Conservation (phyloP, 2,797 vertebrate genomes). For the Sphenopsis melanotis region DNA sequence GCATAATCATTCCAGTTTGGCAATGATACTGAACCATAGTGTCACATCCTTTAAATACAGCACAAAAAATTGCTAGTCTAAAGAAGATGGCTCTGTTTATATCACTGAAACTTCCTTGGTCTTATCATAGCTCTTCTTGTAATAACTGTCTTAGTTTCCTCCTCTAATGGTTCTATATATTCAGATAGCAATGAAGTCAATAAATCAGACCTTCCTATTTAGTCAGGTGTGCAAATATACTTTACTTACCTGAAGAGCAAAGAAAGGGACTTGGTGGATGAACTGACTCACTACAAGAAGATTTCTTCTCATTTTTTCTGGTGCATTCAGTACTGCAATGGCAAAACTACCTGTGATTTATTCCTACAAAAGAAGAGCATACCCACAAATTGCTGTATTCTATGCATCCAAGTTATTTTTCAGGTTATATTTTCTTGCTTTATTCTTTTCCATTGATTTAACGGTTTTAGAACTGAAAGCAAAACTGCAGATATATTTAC, state of each 20-base stretch:
- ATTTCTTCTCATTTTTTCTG: background rate
- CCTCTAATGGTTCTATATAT: background rate
- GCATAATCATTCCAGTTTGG: background rate
- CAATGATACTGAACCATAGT: background rate
- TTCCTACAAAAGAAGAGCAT: background rate
- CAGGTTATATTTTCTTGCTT: background rate
- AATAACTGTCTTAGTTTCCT: background rate
- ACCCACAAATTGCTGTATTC: background rate
- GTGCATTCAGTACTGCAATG: background rate
- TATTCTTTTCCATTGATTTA: background rate
- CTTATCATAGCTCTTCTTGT: background rate
- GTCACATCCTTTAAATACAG: background rate
- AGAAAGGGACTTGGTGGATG: background rate
- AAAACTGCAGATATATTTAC: background rate
- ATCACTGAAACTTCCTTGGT: background rate
- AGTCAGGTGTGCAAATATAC: background rate
- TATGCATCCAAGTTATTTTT: background rate
- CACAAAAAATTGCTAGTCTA: background rate
- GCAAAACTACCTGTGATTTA: background rate
- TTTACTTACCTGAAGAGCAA: background rate
- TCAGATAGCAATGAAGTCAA: background rate
- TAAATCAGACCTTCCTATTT: background rate
- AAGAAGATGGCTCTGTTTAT: background rate
- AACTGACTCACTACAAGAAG: background rate
- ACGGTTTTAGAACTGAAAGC: background rate